Conservation (phyloP, 2,797 vertebrate species). For the Schizopygopsis pylzovi region DNA sequence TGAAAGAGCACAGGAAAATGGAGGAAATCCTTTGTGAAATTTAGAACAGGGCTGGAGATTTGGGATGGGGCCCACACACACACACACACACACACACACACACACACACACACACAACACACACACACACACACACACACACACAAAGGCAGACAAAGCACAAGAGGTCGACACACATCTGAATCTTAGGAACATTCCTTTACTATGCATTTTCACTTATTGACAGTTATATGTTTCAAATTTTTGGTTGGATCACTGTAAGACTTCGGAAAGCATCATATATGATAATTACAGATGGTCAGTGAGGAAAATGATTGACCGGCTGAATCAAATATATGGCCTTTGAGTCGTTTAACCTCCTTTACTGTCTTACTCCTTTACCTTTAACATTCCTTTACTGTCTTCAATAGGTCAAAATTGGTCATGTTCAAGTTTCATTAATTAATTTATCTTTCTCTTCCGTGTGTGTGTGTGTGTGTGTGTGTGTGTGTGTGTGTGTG, state of each 20-base stretch:
- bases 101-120: conserved; percentile 23
- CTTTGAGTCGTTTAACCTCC: background rate
- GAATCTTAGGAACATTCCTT: conserved; percentile 38
- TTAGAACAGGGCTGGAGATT: conserved; percentile 29
- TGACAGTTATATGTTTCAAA: background rate
- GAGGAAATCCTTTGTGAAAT: conserved; percentile 49
- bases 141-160: conserved; percentile 33
- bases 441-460: no score
- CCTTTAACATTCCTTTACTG: no score
- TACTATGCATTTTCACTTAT: background rate
- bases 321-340: background rate
- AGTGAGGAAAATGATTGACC: background rate
- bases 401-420: background rate
- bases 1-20: conserved; percentile 54
- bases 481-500: no score
- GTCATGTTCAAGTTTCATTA: background rate
- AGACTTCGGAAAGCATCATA: background rate
- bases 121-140: background rate
- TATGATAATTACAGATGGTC: background rate
- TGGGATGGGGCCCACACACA: conserved; percentile 40
- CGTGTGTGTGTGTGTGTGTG: background rate
- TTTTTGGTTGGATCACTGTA: background rate
- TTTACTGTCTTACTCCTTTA: background rate
- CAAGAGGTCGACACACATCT: conserved; percentile 34
- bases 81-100: conserved; percentile 47